Base-by-base conservation (phyloP, 2,797 vertebrate species). In the Craterocephalus amniculus region DNA sequence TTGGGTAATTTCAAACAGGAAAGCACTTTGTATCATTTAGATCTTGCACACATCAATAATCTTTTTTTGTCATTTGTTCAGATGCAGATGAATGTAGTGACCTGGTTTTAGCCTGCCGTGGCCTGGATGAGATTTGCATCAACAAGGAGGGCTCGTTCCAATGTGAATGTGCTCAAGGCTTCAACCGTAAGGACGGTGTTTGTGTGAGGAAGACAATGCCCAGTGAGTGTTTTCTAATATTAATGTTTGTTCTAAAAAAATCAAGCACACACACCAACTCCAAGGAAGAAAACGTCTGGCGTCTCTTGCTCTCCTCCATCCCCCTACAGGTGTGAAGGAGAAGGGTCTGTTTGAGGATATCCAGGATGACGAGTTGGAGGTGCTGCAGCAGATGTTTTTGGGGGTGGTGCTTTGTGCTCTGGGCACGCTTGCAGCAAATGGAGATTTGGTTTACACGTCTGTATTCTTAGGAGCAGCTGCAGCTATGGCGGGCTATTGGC, bases 351-450 rank as follows among this genome's bases (percentile, higher is more conserved):
- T 99, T 67, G 96, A 97, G 0, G 96, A 98, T 35, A 95, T 98
- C 82, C 95, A 96, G 0, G 97, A 98, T 0, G 97, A 99, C 0
- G 97, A 99, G 92, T 92, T 98, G 85, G 95, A 96, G 87, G 97
- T 99, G 64, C 91, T 99, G 76, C 96, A 97, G 93, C 97, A 99
- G 94, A 99, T 99, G 97, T 96, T 99, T 84, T 97, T 98, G 0
- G 97, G 96, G 0, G 95, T 97, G 76, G 91, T 99, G 79, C 95
- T 99, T 78, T 98, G 97, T 1, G 97, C 95, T 0, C 91, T 99
- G 48, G 97, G 96, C 78, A 98, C 97, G 0, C 83, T 99, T 65
- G 97, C 97, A 0, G 97, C 97, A 34, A 98, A 98, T 81, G 98
- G 97, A 0, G 97, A 99, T 90, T 88, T 99, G 94, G 97, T 99